These are phyloP conservation scores for Brachyrhaphis roseni DNA, from an alignment of 2,797 vertebrate genomes.

Conservation along the genomic window DNA sequence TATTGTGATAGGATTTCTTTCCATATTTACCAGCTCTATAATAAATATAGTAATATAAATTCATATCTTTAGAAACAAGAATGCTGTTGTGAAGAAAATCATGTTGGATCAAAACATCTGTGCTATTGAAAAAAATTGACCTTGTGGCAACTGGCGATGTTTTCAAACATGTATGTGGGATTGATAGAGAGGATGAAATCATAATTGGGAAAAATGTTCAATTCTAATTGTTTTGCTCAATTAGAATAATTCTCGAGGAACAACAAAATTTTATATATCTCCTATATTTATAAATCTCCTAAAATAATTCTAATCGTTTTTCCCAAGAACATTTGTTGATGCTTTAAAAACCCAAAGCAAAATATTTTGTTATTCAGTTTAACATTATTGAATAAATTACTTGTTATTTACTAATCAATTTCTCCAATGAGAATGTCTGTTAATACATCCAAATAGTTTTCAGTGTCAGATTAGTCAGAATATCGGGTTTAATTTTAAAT, in stretches of 20 bases:
- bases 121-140: not conserved
- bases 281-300: too few relatives aligned
- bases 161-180: not conserved
- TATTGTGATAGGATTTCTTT: not conserved
- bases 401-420: not conserved
- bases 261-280: too few relatives aligned
- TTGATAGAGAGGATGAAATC: not conserved
- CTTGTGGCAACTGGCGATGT: not conserved
- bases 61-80: not conserved
- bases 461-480: conserved; percentile 7
- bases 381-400: not conserved
- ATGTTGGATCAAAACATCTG: not conserved
- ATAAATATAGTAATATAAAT: not conserved
- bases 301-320: not conserved
- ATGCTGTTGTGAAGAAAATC: not conserved
- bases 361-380: not conserved
- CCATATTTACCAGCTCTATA: not conserved
- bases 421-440: not conserved
- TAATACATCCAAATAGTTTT: not conserved
- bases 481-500: not conserved
- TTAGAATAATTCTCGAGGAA: too few relatives aligned
- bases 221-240: not conserved
- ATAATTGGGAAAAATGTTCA: too few relatives aligned
- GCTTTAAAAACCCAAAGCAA: not conserved
- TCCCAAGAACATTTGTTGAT: not conserved